Evolutionary conservation across 2,113 vertebrate genomes (phyloP), one percentile per base, ranked within the genome.

Genomic region (Myiozetetes cayanensis): DNA sequence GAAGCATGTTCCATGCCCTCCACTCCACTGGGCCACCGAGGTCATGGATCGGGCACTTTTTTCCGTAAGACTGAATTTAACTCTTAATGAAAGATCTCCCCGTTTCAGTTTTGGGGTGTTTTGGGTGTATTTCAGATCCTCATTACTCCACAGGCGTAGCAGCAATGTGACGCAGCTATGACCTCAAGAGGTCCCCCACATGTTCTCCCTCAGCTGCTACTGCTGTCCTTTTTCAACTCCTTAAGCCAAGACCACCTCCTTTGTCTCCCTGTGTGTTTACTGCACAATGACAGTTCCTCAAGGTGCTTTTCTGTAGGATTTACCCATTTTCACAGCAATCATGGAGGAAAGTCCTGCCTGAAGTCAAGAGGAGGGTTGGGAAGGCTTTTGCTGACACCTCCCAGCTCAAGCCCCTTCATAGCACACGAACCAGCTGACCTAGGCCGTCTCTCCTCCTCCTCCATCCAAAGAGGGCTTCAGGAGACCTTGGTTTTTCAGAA

Each of bases 201-300:
- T 5, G 9, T 8, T 28, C 16, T 85, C 49, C 37, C 19, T 61
- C 43, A 37, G 50, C 47, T 55, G 52, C 31, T 73, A 44, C 53
- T 47, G 59, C 79, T 56, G 37, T 55, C 63, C 44, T 25, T 55
- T 44, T 52, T 41, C 52, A 31, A 3, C 0, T n/a, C 58, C 61
- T 50, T 10, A 46, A 68, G 70, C 37, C 35, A 41, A 28, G 85
- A 47, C 4, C 66, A 15, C 77, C 30, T 16, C 47, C 25, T 71
- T 30, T 1, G 0, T 30, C 61, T 46, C 72, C 47, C 4, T 0
- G 17, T 9, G 44, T 33, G 33, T 13, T 70, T 49, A 24, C 1
- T 94, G 73, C 50, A 70, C 25, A 84, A 70, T 10, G 12, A 22
- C 46, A 39, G 33, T 2, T 59, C 44, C 70, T 44, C 81, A 10